Conservation (phyloP, 2,888 invertebrate species). For the Monoplex corrugatus region DNA sequence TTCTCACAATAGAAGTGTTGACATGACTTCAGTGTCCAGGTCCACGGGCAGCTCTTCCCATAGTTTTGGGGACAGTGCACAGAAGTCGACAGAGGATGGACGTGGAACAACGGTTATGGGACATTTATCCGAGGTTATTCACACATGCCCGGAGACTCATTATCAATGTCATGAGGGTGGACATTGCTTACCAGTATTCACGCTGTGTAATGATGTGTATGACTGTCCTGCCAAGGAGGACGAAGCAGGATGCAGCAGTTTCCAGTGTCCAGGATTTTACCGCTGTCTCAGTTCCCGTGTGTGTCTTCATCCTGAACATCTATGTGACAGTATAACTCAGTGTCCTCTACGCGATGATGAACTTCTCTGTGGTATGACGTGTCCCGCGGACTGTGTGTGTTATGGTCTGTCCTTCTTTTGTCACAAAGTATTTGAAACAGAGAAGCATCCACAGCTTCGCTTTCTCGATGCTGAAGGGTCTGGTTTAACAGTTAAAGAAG, state of each 20-base stretch:
- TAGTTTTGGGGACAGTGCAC: no score
- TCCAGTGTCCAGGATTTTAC: slow-evolving; percentile 2
- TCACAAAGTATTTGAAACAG: not conserved
- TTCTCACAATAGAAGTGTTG: not conserved
- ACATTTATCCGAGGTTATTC: not conserved
- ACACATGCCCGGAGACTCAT: not conserved
- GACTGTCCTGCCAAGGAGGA: not conserved
- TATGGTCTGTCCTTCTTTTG: slow-evolving; percentile 1
- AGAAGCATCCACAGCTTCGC: not conserved
- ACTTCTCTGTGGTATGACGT: not conserved
- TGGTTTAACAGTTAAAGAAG: not conserved
- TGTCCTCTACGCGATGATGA: not conserved
- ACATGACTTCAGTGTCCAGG: not conserved
- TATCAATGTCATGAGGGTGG: not conserved
- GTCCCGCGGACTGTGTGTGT: not conserved
- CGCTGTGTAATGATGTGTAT: slow-evolving; percentile 2
- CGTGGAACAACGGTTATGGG: no score
- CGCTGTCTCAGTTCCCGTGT: not conserved
- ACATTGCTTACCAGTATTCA: not conserved
- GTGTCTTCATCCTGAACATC: not conserved
- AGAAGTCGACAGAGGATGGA: no score
- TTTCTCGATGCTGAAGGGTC: not conserved
- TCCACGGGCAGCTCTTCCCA: no score
- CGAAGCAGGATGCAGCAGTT: not conserved
- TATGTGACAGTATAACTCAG: not conserved